Base-by-base conservation (phyloP, 2,888 invertebrate genomes). In the Thyatira batis region DNA sequence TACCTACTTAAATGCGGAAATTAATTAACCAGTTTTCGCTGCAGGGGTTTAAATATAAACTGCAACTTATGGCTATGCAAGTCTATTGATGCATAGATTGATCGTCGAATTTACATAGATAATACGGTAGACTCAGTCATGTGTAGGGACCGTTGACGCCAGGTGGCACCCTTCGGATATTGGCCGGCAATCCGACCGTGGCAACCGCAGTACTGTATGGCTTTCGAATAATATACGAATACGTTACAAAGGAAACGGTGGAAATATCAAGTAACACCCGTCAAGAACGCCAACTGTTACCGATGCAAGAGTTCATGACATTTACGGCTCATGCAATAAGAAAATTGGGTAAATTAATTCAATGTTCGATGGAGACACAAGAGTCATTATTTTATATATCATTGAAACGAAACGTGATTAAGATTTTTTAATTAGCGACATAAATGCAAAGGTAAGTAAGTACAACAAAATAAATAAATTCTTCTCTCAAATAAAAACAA, bases 131-230 rank as follows among this genome's bases (percentile, higher is more conserved):
- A 64, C 54, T 67, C 65, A 67, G 71, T 74, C 74, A 76, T 76
- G 78, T 73, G 73, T 69, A 70, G 58, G 69, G 63, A 67, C 73
- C 73, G 77, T 71, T 68, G 73, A 60, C 64, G 61, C 72, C 70
- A 75, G 74, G 73, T 75, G 73, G 59, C 65, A 65, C 69, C 71
- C 76, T 75, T 65, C 67, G 68, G 65, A 73, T 78, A 80, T 66
- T 70, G 75, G 60, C 58, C 67, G 60, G 59, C 69, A 63, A 84
- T 63, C 80, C 75, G 63, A 80, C 80, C 85, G 76, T 86, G 75
- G 78, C 82, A 56, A 68, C 71, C 48, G 27, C 48, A 48, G 27
- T 27, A 71, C 76, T 74, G 71, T 81, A 84, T 78, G 85, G 86
- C 83, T 86, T 87, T 80, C 78, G 71, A 77, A 39, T 33, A 33